phyloP scores from a whole-genome alignment of 2,888 invertebrate species.

The Pollenia griseotomentosa region DNA sequence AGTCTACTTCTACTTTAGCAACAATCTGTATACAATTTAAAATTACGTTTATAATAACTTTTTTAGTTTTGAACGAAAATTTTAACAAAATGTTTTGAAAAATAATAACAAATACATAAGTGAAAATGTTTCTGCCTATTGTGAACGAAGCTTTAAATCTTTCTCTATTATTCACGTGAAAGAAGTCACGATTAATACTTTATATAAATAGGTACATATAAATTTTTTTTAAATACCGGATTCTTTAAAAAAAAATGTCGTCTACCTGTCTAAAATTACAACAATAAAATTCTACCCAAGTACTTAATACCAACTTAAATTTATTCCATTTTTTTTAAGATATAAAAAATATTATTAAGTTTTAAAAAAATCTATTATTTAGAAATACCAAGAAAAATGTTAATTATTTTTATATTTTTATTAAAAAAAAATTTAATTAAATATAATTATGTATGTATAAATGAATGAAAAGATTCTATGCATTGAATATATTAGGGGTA shows the following conservation, averaged over 20 bases:
- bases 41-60: too few relatives aligned
- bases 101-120: too few relatives aligned
- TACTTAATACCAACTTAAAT: background rate
- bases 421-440: background rate
- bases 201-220: too few relatives aligned
- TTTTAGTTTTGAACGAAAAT: too few relatives aligned
- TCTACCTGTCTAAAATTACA: background rate
- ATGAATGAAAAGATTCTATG: background rate
- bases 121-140: too few relatives aligned
- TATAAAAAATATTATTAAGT: background rate
- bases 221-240: background rate
- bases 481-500: conserved; percentile 13
- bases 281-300: background rate
- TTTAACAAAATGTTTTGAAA: too few relatives aligned
- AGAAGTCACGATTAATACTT: too few relatives aligned
- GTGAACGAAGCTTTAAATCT: too few relatives aligned
- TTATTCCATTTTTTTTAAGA: conserved; percentile 4
- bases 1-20: too few relatives aligned
- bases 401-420: conserved; percentile 1
- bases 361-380: background rate
- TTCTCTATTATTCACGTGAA: too few relatives aligned
- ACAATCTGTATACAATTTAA: too few relatives aligned
- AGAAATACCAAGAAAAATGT: conserved; percentile 25
- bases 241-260: background rate
- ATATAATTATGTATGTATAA: too few relatives aligned